Percentiles rank a stretch among this genome's conserved stretches.
phyloP scores from a whole-genome alignment of 1,140 invertebrate species.

The Ephestia elutella region DNA sequence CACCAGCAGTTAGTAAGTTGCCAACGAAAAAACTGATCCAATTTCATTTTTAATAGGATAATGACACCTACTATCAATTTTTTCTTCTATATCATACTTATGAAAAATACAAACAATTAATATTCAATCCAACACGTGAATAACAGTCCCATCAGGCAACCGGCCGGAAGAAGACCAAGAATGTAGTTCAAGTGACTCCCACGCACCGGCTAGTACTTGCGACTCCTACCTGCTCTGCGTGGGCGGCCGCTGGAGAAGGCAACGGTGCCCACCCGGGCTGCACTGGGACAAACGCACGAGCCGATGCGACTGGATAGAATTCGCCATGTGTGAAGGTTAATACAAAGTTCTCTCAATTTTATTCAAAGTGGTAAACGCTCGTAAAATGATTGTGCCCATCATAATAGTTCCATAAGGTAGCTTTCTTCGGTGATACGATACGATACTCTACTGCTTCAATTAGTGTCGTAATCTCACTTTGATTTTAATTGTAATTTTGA shows the following conservation, averaged over 20 bases:
- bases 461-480: no score
- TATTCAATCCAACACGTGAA: no score
- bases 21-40: background rate
- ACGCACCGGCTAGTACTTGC: constrained; percentile 80
- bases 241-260: constrained; percentile 77
- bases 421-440: no score
- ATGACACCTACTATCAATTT: no score
- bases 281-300: constrained; percentile 83
- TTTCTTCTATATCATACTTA: no score
- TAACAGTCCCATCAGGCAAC: constrained; percentile 19
- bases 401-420: no score
- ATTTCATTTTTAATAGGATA: background rate
- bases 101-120: no score
- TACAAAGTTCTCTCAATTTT: background rate
- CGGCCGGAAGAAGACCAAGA: constrained; percentile 40
- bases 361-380: background rate
- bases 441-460: no score
- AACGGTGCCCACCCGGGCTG: constrained; percentile 84
- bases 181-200: constrained; percentile 78
- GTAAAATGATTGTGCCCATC: no score
- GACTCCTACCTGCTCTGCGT: constrained; percentile 84
- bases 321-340: constrained; percentile 79
- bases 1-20: background rate
- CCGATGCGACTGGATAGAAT: constrained; percentile 85
- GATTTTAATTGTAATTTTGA: background rate